Percentiles rank a stretch among this genome's conserved stretches.
Evolutionary conservation across 2,888 invertebrate species (phyloP).

Genomic region (Nymphalis polychloros): DNA sequence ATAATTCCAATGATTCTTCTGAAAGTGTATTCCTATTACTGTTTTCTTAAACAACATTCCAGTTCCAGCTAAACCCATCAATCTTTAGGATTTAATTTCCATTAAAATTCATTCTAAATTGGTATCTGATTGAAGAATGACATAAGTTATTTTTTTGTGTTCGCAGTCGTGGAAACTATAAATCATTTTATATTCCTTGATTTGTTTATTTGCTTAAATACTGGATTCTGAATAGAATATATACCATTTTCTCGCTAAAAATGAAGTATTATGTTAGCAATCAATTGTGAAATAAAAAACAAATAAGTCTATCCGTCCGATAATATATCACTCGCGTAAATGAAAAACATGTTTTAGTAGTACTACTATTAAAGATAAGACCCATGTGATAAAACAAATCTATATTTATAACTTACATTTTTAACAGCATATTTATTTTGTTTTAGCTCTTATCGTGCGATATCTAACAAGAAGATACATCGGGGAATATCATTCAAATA

Average conservation of each 20-base stretch:
- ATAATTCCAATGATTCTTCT: slow-evolving; percentile 48
- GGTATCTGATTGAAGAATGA: slow-evolving; percentile 5
- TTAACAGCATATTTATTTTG: slow-evolving; percentile 44
- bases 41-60: slow-evolving; percentile 49
- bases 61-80: slow-evolving; percentile 17
- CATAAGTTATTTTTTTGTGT: background rate
- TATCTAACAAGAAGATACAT: slow-evolving; percentile 89
- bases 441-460: slow-evolving; percentile 88
- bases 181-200: background rate
- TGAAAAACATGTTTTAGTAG: too few relatives aligned
- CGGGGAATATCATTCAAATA: slow-evolving; percentile 90
- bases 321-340: too few relatives aligned
- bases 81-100: slow-evolving; percentile 10
- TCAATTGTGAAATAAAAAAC: too few relatives aligned
- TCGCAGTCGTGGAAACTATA: background rate
- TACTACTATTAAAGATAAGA: background rate
- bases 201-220: background rate
- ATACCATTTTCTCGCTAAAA: too few relatives aligned
- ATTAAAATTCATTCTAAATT: slow-evolving; percentile 12
- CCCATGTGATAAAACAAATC: background rate
- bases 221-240: too few relatives aligned
- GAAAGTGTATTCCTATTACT: slow-evolving; percentile 50
- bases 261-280: too few relatives aligned
- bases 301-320: too few relatives aligned
- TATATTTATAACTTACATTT: background rate